Percentiles rank a stretch among this genome's conserved stretches.
phyloP scores from a whole-genome alignment of 2,888 invertebrate genomes.

The Ornithoptera alexandrae region DNA sequence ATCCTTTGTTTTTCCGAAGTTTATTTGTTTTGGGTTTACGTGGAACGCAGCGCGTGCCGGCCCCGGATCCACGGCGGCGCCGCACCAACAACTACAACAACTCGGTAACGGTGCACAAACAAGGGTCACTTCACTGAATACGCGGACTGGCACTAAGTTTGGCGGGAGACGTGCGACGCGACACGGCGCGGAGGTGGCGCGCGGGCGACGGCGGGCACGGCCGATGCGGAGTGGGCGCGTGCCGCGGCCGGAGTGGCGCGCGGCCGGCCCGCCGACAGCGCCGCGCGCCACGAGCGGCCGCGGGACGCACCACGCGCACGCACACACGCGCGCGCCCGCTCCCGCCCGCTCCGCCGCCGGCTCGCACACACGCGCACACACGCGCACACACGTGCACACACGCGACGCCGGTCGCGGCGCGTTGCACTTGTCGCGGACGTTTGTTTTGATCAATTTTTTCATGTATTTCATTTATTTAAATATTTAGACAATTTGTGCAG shows the following conservation, averaged over 20 bases:
- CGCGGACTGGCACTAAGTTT: constrained; percentile 47
- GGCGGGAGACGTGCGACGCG: constrained; percentile 55
- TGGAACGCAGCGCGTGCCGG: constrained; percentile 68
- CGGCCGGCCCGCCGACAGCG: constrained; percentile 53
- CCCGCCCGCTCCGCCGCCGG: no score
- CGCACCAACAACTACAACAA: constrained; percentile 20
- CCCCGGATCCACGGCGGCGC: constrained; percentile 4
- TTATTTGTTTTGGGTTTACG: constrained; percentile 71
- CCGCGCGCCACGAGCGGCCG: constrained; percentile 34
- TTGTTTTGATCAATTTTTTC: constrained; percentile 10
- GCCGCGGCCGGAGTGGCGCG: constrained; percentile 77
- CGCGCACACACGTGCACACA: no score
- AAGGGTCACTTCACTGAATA: constrained; percentile 35
- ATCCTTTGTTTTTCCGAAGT: constrained; percentile 71
- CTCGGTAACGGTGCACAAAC: constrained; percentile 28
- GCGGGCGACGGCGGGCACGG: constrained; percentile 47
- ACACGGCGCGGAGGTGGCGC: constrained; percentile 40
- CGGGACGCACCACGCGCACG: no score
- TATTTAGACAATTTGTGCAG: no score
- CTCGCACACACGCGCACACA: no score
- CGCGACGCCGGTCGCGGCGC: no score
- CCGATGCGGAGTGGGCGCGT: constrained; percentile 63
- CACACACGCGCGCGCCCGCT: no score
- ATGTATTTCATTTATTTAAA: not conserved
- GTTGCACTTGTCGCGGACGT: not conserved